Percentiles rank a stretch among this genome's conserved stretches.
Evolutionary conservation across 2,797 vertebrate genomes (phyloP).

Genomic region (Rhynchotus rufescens): DNA sequence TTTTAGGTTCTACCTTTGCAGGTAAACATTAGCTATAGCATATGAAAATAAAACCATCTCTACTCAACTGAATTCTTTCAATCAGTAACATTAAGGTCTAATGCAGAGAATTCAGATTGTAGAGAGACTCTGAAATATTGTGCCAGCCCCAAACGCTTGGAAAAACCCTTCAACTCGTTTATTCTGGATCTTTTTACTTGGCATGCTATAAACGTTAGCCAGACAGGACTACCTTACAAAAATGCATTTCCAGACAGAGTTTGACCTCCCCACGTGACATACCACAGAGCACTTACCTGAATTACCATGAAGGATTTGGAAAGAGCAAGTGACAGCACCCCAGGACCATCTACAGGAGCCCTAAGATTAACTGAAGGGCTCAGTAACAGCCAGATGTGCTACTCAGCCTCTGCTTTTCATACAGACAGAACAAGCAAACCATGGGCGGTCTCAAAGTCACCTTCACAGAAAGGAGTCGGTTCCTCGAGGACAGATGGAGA

Average conservation of each 20-base stretch:
- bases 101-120: neutral
- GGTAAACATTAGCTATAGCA: neutral
- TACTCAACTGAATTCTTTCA: neutral
- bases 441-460: conserved; percentile 1
- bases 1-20: neutral
- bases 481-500: conserved; percentile 24
- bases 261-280: neutral
- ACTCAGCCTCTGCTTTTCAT: neutral
- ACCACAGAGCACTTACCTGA: neutral
- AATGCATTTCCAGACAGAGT: neutral
- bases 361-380: neutral
- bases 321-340: neutral
- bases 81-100: neutral
- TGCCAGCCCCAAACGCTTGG: neutral
- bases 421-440: neutral
- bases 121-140: neutral
- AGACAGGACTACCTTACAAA: neutral
- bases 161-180: neutral
- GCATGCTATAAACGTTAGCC: rapidly evolving
- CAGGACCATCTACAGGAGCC: neutral
- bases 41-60: neutral
- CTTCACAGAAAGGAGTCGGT: neutral
- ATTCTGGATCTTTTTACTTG: neutral
- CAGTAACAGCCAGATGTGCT: neutral
- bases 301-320: neutral